A percentile compares a stretch with the other conserved stretches of the same genome.
phyloP scores from a whole-genome alignment of 2,888 invertebrate species.

The Choreutis nemorana region DNA sequence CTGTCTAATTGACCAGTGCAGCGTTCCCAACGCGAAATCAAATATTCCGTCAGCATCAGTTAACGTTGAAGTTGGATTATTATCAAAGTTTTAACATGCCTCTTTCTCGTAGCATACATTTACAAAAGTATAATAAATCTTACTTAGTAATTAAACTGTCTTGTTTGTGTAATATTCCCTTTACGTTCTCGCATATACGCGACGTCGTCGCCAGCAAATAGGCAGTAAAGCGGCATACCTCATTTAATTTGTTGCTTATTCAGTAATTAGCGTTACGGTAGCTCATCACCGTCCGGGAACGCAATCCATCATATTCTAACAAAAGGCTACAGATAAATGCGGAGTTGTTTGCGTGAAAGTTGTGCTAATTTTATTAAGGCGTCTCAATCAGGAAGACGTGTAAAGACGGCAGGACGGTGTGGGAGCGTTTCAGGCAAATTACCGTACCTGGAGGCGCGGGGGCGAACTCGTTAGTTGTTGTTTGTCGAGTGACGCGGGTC shows the following conservation, averaged over 20 bases:
- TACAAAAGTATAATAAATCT: background rate
- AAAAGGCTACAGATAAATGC: constrained; percentile 51
- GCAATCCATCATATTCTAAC: constrained; percentile 62
- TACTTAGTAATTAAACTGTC: background rate
- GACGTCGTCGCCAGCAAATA: too few relatives aligned
- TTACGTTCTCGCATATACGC: constrained; percentile 10
- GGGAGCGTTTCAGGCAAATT: constrained; percentile 54
- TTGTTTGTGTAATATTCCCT: background rate
- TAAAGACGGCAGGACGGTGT: constrained; percentile 46
- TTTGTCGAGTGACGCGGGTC: constrained; percentile 67
- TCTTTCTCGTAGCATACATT: too few relatives aligned
- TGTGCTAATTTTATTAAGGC: constrained; percentile 63
- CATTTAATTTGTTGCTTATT: constrained; percentile 44
- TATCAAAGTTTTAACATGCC: too few relatives aligned
- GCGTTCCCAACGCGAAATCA: too few relatives aligned
- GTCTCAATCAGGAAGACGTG: constrained; percentile 57
- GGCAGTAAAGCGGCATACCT: constrained; percentile 28
- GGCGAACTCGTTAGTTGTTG: constrained; percentile 65
- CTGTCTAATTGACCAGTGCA: too few relatives aligned
- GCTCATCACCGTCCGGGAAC: constrained; percentile 53
- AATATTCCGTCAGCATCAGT: too few relatives aligned
- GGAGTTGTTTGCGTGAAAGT: constrained; percentile 52
- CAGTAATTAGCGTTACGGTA: constrained; percentile 51
- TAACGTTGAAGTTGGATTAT: too few relatives aligned
- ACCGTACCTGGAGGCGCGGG: constrained; percentile 54